These are phyloP conservation scores for Lepidocolaptes lacrymiger DNA, from an alignment of 2,797 vertebrate species.

Conservation along the genomic window DNA sequence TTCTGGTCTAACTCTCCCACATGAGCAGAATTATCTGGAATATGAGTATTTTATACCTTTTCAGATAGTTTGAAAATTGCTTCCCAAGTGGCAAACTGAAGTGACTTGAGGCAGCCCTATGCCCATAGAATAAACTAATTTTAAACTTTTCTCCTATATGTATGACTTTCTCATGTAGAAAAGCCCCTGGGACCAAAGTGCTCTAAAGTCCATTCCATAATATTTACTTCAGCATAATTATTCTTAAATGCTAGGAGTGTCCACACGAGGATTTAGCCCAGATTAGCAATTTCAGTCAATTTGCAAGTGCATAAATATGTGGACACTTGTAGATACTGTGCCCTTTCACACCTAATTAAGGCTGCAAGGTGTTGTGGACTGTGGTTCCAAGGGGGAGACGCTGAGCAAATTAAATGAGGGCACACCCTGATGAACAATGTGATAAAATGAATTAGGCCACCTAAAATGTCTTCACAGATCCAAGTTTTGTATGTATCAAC, in stretches of 20 bases:
- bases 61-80: background rate
- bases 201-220: constrained; percentile 2
- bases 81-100: constrained; percentile 11
- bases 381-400: background rate
- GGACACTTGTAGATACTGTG: background rate
- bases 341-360: background rate
- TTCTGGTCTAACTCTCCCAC: background rate
- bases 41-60: constrained; percentile 3
- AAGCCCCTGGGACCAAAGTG: background rate
- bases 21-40: background rate
- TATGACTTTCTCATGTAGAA: constrained; percentile 17
- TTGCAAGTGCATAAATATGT: background rate
- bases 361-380: background rate
- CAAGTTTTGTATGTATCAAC: background rate
- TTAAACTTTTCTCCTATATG: background rate
- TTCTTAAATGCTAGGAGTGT: background rate
- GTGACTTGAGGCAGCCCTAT: background rate
- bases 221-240: constrained; percentile 35
- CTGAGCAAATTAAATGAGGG: background rate
- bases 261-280: background rate
- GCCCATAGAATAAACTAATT: constrained; percentile 13
- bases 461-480: background rate
- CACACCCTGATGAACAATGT: fast-evolving
- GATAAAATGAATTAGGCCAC: background rate
- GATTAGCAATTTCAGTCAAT: background rate